Base-by-base conservation (phyloP, 2,888 invertebrate species). In the Melanotus villosus region DNA sequence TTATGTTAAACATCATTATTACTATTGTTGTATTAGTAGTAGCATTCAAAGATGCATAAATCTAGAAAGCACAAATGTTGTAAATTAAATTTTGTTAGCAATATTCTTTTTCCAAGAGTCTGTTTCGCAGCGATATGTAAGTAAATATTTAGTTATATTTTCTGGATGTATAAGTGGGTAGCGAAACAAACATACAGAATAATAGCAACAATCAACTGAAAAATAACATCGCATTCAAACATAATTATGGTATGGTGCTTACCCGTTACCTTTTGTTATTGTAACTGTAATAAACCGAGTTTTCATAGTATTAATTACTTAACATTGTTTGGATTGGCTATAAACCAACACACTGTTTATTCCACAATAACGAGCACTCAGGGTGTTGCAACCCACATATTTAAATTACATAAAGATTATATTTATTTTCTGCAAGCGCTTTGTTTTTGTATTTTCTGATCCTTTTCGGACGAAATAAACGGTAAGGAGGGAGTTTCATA, bases 251-350 rank as follows among this genome's bases (percentile, higher is more conserved):
- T 18, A 45, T 30, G 26, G 45, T 43, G 32, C 54, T 41, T 52
- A 54, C 26, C 21, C 19, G 14, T 63, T 41, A 41, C 41, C 41
- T 26, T 62, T 63, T 63, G 54, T 54, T 52, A 12, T 30, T 50
- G 26, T 56, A 64, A 64, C 63, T 36, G 64, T 56, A 45, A 64
- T 54, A 23, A 50, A 36, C 56, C n/a, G 34, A 14, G 45, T 65
- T 65, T 56, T 58, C 45, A 38, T 34, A 57, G 52, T 36, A 32
- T 30, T 57, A 43, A 65, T 58, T 34, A 47, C 34, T n/a, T 45
- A 45, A 45, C 59, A 43, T 36, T 36, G 45, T 43, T 57, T 65
- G 57, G 16, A 59, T 43, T 59, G 43, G 45, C 59, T 43, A n/a
- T 23, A 45, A 41, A 59, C 59, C 43, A 45, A 43, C 59, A 56